These are phyloP conservation scores for Varanus komodoensis DNA, from an alignment of 2,113 vertebrate species.

Conservation along the genomic window DNA sequence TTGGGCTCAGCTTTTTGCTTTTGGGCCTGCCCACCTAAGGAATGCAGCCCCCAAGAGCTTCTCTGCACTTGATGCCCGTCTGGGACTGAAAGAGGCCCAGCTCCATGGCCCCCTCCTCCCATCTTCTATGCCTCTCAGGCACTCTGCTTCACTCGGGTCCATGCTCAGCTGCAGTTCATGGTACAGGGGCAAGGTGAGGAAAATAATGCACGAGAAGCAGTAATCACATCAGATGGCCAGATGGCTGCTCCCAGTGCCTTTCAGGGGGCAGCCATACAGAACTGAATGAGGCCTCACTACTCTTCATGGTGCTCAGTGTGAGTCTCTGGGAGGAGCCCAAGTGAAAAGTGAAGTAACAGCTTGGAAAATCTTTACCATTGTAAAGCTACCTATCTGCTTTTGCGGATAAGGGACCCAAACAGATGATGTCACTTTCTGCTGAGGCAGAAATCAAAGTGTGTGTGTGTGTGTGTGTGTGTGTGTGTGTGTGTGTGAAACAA, in stretches of 20 bases:
- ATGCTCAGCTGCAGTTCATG: background rate
- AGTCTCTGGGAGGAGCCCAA: background rate
- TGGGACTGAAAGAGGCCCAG: too few relatives aligned
- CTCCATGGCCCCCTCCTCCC: too few relatives aligned
- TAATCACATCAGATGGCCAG: background rate
- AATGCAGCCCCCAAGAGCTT: too few relatives aligned
- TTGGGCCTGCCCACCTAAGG: too few relatives aligned
- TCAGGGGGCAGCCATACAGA: background rate
- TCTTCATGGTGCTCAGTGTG: background rate
- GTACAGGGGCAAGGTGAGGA: background rate
- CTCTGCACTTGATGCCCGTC: too few relatives aligned
- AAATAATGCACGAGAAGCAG: background rate
- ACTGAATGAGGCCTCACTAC: background rate
- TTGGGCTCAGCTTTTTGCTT: too few relatives aligned
- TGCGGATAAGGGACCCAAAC: background rate
- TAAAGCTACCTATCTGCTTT: background rate
- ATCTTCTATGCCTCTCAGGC: too few relatives aligned
- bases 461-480: background rate
- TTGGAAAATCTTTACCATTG: background rate
- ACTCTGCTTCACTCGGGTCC: background rate
- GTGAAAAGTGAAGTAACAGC: background rate
- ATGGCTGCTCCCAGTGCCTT: background rate
- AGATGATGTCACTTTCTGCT: background rate
- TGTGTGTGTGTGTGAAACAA: background rate
- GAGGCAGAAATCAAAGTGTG: background rate